These are phyloP conservation scores for Sebastiscus albofasciatus DNA, from an alignment of 2,797 vertebrate species.

Conservation along the genomic window DNA sequence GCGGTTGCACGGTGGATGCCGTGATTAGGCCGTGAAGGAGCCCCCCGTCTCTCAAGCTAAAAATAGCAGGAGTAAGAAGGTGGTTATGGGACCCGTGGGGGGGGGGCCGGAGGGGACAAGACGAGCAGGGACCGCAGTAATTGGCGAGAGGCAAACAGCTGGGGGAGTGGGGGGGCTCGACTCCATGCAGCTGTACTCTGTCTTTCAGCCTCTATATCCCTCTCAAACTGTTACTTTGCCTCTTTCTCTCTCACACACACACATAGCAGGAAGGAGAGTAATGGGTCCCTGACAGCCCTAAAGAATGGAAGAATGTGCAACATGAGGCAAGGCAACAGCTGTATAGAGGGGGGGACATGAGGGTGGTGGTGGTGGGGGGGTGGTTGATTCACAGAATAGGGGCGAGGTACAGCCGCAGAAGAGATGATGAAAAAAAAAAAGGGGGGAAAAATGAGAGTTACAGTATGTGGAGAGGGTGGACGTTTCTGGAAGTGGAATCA, in stretches of 20 bases:
- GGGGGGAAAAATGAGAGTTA: slow-evolving; percentile 21
- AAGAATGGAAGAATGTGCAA: slow-evolving; percentile 81
- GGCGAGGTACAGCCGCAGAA: slow-evolving; percentile 54
- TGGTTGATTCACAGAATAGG: slow-evolving; percentile 52
- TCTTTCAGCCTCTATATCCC: slow-evolving; percentile 70
- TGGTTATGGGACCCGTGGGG: slow-evolving; percentile 54
- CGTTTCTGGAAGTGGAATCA: slow-evolving; percentile 62
- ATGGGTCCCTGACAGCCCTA: slow-evolving; percentile 72
- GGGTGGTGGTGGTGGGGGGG: background rate
- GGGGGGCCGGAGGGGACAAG: slow-evolving; percentile 41
- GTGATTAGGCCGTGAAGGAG: slow-evolving; percentile 63
- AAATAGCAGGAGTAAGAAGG: slow-evolving; percentile 76
- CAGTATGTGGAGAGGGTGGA: slow-evolving; percentile 41
- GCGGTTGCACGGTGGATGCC: slow-evolving; percentile 53
- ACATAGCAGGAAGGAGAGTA: slow-evolving; percentile 71
- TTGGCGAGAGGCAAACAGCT: slow-evolving; percentile 76
- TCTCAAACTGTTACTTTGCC: slow-evolving; percentile 62
- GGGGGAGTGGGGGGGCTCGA: slow-evolving; percentile 43
- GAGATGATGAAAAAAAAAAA: slow-evolving; percentile 38
- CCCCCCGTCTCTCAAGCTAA: slow-evolving; percentile 61
- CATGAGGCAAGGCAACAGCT: slow-evolving; percentile 78
- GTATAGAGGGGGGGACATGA: slow-evolving; percentile 44
- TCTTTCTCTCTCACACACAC: slow-evolving; percentile 42
- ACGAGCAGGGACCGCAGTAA: slow-evolving; percentile 52
- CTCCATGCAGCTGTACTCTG: slow-evolving; percentile 75